These are phyloP conservation scores for Encarsia formosa DNA, from an alignment of 2,888 invertebrate species.

Conservation along the genomic window DNA sequence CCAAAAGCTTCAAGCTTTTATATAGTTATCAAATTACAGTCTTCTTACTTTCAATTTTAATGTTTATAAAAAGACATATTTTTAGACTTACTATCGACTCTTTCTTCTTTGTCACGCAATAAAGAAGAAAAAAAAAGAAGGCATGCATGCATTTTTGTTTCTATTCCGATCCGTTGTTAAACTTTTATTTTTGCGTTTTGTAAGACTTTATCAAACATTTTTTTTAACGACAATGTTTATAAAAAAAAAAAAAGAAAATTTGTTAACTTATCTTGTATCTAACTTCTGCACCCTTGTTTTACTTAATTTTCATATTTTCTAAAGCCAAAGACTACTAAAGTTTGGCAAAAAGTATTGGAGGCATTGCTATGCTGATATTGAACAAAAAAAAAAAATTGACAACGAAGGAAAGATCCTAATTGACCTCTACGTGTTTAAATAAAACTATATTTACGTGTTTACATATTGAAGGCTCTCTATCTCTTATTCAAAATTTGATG, in stretches of 20 bases:
- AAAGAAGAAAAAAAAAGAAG: conserved; percentile 18
- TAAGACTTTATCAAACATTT: conserved; percentile 21
- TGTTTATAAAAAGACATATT: conserved; percentile 17
- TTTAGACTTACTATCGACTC: conserved; percentile 23
- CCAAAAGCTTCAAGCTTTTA: conserved; percentile 18
- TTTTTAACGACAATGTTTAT: conserved; percentile 3
- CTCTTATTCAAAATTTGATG: conserved; percentile 19
- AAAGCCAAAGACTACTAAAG: conserved; percentile 18
- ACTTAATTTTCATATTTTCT: conserved; percentile 9
- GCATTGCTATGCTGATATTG: conserved; percentile 8
- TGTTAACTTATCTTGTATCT: too few relatives aligned
- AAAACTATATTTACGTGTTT: conserved; percentile 15
- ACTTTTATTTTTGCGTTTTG: too few relatives aligned
- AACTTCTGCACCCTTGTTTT: too few relatives aligned
- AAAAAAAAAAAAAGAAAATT: too few relatives aligned
- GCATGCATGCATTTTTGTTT: conserved; percentile 18
- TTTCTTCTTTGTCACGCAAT: conserved; percentile 20
- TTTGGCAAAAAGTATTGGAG: conserved; percentile 16
- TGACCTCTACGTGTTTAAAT: conserved; percentile 13
- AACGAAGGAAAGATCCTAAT: conserved; percentile 17
- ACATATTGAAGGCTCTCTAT: conserved; percentile 14
- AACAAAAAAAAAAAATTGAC: conserved; percentile 13
- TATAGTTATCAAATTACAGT: conserved; percentile 22
- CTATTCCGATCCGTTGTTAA: conserved; percentile 13
- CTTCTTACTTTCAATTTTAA: conserved; percentile 25